Percentiles rank a stretch among this genome's conserved stretches.
Evolutionary conservation across 37 sponge, comb jelly and placozoan species (phyloP).

Genomic region (Petrosia ficiformis): DNA sequence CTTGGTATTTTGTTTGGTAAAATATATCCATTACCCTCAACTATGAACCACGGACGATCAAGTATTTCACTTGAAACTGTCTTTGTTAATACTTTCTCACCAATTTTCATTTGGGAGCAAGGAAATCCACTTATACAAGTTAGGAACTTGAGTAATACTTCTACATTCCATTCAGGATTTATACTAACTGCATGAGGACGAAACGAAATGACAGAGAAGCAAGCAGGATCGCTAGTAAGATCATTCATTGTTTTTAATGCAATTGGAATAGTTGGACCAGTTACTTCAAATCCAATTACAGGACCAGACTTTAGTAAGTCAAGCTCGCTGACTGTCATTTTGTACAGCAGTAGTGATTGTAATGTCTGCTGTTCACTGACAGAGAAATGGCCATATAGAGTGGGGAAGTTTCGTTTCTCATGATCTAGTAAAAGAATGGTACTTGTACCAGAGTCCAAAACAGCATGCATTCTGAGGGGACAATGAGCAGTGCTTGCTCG

Average conservation of each 20-base stretch:
- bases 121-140: conserved; percentile 54
- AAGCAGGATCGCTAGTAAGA: background rate
- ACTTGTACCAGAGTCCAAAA: conserved; percentile 7
- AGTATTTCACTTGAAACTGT: background rate
- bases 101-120: conserved; percentile 12
- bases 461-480: conserved; percentile 20
- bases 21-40: background rate
- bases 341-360: conserved; percentile 23
- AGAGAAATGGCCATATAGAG: conserved; percentile 27
- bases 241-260: conserved; percentile 17
- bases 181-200: conserved; percentile 41
- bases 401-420: conserved; percentile 27
- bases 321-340: conserved; percentile 23
- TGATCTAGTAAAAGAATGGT: conserved; percentile 16
- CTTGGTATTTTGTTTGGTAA: background rate
- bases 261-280: conserved; percentile 62
- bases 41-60: background rate
- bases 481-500: background rate
- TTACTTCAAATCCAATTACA: conserved; percentile 48
- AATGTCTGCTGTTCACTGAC: background rate
- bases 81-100: background rate
- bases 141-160: conserved; percentile 47
- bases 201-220: conserved; percentile 26
- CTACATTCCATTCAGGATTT: conserved; percentile 50
- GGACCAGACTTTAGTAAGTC: conserved; percentile 15